Evolutionary conservation across 2,113 vertebrate species (phyloP).

Genomic region (Rissa tridactyla): DNA sequence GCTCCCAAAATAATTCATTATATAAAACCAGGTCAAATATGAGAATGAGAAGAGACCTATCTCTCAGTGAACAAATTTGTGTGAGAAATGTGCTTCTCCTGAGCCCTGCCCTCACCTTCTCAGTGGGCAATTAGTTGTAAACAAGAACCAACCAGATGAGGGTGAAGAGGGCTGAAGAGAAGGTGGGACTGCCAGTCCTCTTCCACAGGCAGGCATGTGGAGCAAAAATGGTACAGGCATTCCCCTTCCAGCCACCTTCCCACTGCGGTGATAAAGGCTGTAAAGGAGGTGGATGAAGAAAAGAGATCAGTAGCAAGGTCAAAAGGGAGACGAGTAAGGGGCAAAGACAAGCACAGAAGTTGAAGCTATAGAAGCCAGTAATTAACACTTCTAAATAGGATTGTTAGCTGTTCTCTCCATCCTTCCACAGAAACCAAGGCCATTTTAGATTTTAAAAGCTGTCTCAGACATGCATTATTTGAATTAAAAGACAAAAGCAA

Average conservation of each 20-base stretch:
- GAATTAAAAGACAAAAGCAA: background rate
- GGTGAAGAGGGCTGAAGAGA: background rate
- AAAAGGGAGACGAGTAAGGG: background rate
- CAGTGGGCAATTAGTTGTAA: background rate
- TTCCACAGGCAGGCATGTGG: background rate
- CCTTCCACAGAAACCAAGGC: background rate
- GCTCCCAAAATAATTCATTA: background rate
- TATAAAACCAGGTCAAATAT: background rate
- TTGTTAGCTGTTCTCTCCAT: background rate
- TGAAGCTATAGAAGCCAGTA: background rate
- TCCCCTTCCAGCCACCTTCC: background rate
- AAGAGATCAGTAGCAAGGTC: background rate
- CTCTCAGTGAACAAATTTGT: background rate
- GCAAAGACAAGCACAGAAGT: background rate
- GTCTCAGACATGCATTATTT: background rate
- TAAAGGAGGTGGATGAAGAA: background rate
- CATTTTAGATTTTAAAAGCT: background rate
- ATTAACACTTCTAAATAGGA: background rate
- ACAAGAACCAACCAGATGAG: background rate
- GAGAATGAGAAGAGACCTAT: background rate
- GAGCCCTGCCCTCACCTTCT: background rate
- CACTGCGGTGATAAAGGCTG: background rate
- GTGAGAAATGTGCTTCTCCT: background rate
- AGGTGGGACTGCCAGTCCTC: background rate
- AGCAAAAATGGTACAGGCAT: background rate